Conservation (phyloP, 2,797 vertebrate genomes). For the Agapornis canus region DNA sequence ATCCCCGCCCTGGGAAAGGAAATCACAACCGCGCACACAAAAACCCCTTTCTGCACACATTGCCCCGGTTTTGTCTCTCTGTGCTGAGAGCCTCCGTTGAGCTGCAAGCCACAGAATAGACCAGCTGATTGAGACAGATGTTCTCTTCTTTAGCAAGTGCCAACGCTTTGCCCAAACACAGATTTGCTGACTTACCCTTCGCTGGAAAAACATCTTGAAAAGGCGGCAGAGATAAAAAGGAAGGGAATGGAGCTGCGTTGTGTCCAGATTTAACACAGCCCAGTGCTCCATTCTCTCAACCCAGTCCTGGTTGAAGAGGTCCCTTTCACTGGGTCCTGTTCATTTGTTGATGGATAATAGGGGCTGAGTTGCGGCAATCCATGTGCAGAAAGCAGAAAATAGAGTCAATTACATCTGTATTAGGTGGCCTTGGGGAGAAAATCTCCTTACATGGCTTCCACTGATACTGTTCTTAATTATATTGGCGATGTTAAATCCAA, state of each 20-base stretch:
- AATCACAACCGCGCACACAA: background rate
- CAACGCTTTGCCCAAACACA: conserved; percentile 54
- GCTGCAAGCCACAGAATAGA: conserved; percentile 21
- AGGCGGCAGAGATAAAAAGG: conserved; percentile 78
- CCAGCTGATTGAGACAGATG: conserved; percentile 73
- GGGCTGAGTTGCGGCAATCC: conserved; percentile 76
- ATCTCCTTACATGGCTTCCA: conserved; percentile 78
- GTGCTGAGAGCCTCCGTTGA: background rate
- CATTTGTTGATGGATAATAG: conserved; percentile 82
- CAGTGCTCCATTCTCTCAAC: conserved; percentile 74
- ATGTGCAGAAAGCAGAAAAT: conserved; percentile 83
- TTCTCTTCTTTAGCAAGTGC: conserved; percentile 60
- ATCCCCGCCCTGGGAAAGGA: conserved; percentile 17
- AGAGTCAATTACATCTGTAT: conserved; percentile 87
- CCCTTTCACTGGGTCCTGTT: conserved; percentile 78
- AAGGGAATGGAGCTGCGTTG: conserved; percentile 58
- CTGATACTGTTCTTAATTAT: conserved; percentile 71
- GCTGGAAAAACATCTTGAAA: conserved; percentile 70
- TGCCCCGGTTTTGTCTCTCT: conserved; percentile 26
- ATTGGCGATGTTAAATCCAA: conserved; percentile 19
- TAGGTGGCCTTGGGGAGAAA: conserved; percentile 79
- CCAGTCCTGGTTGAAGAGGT: conserved; percentile 74
- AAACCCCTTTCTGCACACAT: background rate
- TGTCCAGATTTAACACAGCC: conserved; percentile 81
- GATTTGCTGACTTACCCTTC: conserved; percentile 80